Conservation (phyloP, 1,140 invertebrate species). For the Yoshiicerus persimilis region DNA sequence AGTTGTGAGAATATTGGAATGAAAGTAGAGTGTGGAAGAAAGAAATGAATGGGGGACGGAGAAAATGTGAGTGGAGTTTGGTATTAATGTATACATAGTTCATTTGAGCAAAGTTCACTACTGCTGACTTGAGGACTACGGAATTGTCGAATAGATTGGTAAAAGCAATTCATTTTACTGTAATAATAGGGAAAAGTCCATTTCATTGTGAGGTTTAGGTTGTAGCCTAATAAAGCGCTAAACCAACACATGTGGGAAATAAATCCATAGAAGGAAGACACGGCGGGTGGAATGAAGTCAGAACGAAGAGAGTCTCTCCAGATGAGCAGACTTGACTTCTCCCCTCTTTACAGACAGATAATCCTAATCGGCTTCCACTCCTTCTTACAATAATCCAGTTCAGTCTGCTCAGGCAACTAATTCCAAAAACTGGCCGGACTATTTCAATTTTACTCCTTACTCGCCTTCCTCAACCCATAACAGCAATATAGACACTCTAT, state of each 20-base stretch:
- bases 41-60: too few species aligned
- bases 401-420: not conserved
- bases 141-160: not conserved
- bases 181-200: not conserved
- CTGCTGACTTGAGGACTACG: too few species aligned
- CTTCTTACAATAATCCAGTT: not conserved
- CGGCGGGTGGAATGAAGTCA: not conserved
- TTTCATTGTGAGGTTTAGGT: not conserved
- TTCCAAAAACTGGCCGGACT: not conserved
- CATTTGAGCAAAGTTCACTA: not conserved
- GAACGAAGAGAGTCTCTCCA: not conserved
- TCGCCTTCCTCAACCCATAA: not conserved
- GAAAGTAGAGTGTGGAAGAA: not conserved
- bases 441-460: not conserved
- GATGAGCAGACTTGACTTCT: not conserved
- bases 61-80: too few species aligned
- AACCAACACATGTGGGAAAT: not conserved
- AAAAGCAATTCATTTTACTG: not conserved
- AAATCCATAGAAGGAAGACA: not conserved
- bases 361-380: not conserved
- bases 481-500: not conserved
- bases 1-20: too few species aligned
- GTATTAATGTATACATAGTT: not conserved
- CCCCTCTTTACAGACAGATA: not conserved
- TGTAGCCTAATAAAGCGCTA: not conserved